Evolutionary conservation across 2,113 vertebrate species (phyloP).

Genomic region (Ageneiosus marmoratus): DNA sequence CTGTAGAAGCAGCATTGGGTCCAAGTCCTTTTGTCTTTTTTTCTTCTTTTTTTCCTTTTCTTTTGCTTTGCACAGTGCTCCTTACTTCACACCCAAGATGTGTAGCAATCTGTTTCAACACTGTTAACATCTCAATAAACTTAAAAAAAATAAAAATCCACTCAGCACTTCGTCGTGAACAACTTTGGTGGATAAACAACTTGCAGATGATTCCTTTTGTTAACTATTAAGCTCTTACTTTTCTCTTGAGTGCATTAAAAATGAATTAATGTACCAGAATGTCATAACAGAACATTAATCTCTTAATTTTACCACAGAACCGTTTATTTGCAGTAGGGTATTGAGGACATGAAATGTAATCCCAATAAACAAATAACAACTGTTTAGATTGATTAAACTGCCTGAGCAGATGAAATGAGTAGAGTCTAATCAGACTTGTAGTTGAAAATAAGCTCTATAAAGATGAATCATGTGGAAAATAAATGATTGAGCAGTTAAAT

Average conservation of each 20-base stretch:
- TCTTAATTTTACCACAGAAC: not conserved
- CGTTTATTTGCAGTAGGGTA: not conserved
- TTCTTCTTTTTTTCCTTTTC: not conserved
- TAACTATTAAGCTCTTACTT: not conserved
- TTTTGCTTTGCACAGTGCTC: slow-evolving; percentile 58
- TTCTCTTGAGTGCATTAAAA: not conserved
- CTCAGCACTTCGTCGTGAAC: not conserved
- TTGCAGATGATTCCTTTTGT: not conserved
- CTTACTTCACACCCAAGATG: slow-evolving; percentile 80
- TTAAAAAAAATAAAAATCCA: slow-evolving; percentile 26
- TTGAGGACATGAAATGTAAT: not conserved
- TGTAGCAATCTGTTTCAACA: slow-evolving; percentile 81
- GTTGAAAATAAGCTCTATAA: not conserved
- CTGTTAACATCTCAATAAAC: slow-evolving; percentile 79
- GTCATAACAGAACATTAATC: not conserved
- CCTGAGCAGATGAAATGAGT: not conserved
- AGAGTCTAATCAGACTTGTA: slow-evolving; percentile 17
- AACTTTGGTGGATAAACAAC: not conserved
- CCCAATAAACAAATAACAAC: not conserved
- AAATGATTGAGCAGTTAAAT: slow-evolving; percentile 3
- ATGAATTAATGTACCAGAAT: not conserved
- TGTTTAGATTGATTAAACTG: not conserved
- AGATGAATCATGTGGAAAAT: slow-evolving; percentile 5
- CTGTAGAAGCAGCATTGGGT: not conserved
- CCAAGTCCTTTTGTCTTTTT: not conserved